phyloP scores from a whole-genome alignment of 2,113 vertebrate species.

The Anhinga anhinga region DNA sequence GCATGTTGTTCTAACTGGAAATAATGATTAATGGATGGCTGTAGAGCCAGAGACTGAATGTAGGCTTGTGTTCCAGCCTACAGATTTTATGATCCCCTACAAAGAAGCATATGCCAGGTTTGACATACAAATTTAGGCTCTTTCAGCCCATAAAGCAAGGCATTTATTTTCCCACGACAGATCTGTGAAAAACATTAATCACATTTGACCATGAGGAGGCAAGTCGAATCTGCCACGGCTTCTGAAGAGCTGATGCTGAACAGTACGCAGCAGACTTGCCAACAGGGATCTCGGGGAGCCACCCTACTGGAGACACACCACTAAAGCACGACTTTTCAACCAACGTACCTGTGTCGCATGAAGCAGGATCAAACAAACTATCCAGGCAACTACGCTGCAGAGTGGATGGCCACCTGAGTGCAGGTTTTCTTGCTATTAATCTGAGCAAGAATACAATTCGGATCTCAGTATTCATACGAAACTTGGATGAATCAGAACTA shows the following conservation, averaged over 20 bases:
- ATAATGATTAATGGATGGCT: neutral
- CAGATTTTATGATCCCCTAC: neutral
- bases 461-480: neutral
- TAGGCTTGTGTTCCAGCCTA: neutral
- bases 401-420: neutral
- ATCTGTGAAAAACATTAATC: neutral
- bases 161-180: neutral
- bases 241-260: neutral
- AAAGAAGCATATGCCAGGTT: neutral
- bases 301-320: accelerated
- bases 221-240: neutral
- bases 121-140: neutral
- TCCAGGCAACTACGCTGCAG: neutral
- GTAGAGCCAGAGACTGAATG: neutral
- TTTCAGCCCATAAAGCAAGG: neutral
- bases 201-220: neutral
- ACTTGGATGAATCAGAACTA: neutral
- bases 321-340: neutral
- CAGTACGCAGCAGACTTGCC: accelerated
- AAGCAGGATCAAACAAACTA: neutral
- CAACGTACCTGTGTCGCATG: accelerated
- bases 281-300: accelerated
- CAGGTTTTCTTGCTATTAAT: accelerated
- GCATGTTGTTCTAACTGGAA: neutral
- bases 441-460: neutral